phyloP scores from a whole-genome alignment of 1,140 invertebrate species.

The Agrypnia vestita region DNA sequence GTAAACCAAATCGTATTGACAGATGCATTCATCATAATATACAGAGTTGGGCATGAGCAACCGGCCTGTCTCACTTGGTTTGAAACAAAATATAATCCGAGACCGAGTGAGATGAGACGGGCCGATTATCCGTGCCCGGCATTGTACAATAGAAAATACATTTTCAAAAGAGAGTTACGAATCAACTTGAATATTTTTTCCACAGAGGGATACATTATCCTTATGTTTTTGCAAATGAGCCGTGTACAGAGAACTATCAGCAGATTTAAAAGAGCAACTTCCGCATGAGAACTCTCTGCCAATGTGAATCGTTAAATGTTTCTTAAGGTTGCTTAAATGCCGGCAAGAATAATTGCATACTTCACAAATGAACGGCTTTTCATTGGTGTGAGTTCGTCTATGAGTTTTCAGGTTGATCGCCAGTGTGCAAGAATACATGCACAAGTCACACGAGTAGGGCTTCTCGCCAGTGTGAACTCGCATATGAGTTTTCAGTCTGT shows the following conservation, averaged over 20 bases:
- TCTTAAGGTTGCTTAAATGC: slow-evolving; percentile 35
- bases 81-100: too few species aligned
- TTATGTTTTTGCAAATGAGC: slow-evolving; percentile 5
- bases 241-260: background rate
- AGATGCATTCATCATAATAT: too few species aligned
- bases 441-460: slow-evolving; percentile 32
- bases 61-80: too few species aligned
- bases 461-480: slow-evolving; percentile 39
- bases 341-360: slow-evolving; percentile 35
- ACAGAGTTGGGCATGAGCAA: too few species aligned
- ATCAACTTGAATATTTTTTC: too few species aligned
- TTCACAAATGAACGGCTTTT: slow-evolving; percentile 41
- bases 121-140: too few species aligned
- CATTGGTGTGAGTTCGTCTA: slow-evolving; percentile 25
- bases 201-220: background rate
- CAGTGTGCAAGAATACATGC: slow-evolving; percentile 20
- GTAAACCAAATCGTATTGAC: too few species aligned
- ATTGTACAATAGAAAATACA: too few species aligned
- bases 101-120: too few species aligned
- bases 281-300: slow-evolving; percentile 11
- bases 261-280: slow-evolving; percentile 14
- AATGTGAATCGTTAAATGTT: slow-evolving; percentile 23
- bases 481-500: slow-evolving; percentile 29
- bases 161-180: too few species aligned
- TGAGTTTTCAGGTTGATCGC: slow-evolving; percentile 39